These are phyloP conservation scores for Leptodactylus fallax DNA, from an alignment of 2,797 vertebrate species.

Conservation along the genomic window DNA sequence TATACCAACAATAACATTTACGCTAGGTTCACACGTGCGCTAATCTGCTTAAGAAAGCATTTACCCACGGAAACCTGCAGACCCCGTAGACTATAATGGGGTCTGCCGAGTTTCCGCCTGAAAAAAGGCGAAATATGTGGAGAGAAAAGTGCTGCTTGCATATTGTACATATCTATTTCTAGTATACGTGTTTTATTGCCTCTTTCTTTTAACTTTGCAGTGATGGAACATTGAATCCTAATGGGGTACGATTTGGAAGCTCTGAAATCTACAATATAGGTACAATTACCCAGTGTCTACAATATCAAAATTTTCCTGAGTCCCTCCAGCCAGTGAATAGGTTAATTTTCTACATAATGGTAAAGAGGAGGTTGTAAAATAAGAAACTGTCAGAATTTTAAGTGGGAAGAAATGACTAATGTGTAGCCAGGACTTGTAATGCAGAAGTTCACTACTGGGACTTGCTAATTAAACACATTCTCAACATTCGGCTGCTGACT, in stretches of 20 bases:
- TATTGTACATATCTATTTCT: background rate
- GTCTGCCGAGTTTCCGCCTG: too few species aligned
- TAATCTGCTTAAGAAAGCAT: too few species aligned
- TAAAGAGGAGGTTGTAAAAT: conserved; percentile 44
- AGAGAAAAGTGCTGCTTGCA: background rate
- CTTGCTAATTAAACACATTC: conserved; percentile 64
- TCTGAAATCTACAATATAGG: conserved; percentile 98
- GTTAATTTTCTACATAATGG: conserved; percentile 52
- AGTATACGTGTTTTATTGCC: background rate
- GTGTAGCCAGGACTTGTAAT: conserved; percentile 47
- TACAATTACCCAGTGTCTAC: conserved; percentile 67
- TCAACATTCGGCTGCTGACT: conserved; percentile 55
- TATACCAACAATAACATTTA: too few species aligned
- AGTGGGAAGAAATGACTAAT: conserved; percentile 58
- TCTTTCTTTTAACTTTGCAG: conserved; percentile 71
- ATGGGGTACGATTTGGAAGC: conserved; percentile 95
- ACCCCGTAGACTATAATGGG: too few species aligned
- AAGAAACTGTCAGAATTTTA: conserved; percentile 55
- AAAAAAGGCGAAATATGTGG: too few species aligned
- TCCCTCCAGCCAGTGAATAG: conserved; percentile 38
- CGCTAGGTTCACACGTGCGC: too few species aligned
- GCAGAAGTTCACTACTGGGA: conserved; percentile 59
- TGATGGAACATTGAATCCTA: conserved; percentile 95
- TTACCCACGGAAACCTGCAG: too few species aligned
- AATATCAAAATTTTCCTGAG: conserved; percentile 6